phyloP scores from a whole-genome alignment of 2,113 vertebrate species.

The Tinamus guttatus region DNA sequence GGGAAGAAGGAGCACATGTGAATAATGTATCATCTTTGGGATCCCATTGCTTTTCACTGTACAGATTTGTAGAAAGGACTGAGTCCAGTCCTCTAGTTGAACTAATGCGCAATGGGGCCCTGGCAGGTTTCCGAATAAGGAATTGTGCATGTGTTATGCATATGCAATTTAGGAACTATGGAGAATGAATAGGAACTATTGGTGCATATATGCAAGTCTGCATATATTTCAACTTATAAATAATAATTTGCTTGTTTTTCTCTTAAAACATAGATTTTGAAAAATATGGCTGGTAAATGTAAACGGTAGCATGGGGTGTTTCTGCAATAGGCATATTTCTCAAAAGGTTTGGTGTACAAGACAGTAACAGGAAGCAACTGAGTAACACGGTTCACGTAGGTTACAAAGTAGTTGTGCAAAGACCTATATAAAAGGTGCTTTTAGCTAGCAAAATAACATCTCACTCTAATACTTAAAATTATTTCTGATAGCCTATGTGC shows the following conservation, averaged over 20 bases:
- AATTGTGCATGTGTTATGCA: fast-evolving
- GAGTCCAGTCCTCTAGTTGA: not conserved
- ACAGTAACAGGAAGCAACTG: not conserved
- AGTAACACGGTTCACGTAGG: not conserved
- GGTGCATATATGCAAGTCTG: not conserved
- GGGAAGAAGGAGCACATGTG: not conserved
- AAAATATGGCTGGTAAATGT: not conserved
- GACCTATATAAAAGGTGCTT: not conserved
- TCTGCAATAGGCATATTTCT: not conserved
- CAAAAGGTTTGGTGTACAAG: not conserved
- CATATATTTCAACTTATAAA: not conserved
- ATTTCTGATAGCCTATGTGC: not conserved
- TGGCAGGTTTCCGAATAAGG: fast-evolving
- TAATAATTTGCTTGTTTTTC: not conserved
- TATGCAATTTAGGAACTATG: not conserved
- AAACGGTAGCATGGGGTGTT: not conserved
- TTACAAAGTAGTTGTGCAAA: not conserved
- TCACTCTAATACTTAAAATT: not conserved
- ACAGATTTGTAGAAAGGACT: not conserved
- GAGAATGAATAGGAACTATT: not conserved
- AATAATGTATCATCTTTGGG: not conserved
- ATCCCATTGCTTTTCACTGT: not conserved
- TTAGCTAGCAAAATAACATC: not conserved
- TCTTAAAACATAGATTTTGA: not conserved
- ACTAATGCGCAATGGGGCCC: too few relatives aligned